These are phyloP conservation scores for Ceriagrion tenellum DNA, from an alignment of 2,888 invertebrate species.

Conservation along the genomic window DNA sequence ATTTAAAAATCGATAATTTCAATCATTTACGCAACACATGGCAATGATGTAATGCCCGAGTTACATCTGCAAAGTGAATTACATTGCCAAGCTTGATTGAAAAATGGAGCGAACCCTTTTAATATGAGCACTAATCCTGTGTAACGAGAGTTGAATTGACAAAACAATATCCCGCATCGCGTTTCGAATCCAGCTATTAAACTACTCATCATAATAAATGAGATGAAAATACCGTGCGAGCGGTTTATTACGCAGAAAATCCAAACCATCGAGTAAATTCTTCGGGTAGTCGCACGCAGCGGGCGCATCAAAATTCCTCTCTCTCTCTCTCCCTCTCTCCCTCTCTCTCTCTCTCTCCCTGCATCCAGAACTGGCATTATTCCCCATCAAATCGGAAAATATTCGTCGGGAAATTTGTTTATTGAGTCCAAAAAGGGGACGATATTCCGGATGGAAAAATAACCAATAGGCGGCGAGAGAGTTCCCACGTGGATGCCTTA, in stretches of 20 bases:
- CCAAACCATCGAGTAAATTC: background rate
- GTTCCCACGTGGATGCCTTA: background rate
- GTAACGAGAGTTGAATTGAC: background rate
- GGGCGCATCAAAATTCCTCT: background rate
- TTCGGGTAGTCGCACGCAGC: background rate
- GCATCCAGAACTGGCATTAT: background rate
- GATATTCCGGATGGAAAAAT: conserved; percentile 44
- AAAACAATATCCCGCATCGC: background rate
- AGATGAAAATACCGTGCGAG: background rate
- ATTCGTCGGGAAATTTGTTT: background rate
- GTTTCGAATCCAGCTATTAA: background rate
- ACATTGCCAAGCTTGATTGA: background rate
- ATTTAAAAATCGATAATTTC: too few relatives aligned
- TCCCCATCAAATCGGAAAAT: background rate
- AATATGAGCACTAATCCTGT: background rate
- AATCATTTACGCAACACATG: too few relatives aligned
- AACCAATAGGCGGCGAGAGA: conserved; percentile 17
- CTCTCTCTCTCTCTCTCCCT: background rate
- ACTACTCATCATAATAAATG: background rate
- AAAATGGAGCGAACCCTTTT: background rate
- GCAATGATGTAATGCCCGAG: too few relatives aligned
- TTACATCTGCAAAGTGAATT: background rate
- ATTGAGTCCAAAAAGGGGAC: conserved; percentile 2
- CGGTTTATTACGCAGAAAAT: background rate
- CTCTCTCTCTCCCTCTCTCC: background rate